phyloP scores from a whole-genome alignment of 2,797 vertebrate genomes.

The Coluber constrictor region DNA sequence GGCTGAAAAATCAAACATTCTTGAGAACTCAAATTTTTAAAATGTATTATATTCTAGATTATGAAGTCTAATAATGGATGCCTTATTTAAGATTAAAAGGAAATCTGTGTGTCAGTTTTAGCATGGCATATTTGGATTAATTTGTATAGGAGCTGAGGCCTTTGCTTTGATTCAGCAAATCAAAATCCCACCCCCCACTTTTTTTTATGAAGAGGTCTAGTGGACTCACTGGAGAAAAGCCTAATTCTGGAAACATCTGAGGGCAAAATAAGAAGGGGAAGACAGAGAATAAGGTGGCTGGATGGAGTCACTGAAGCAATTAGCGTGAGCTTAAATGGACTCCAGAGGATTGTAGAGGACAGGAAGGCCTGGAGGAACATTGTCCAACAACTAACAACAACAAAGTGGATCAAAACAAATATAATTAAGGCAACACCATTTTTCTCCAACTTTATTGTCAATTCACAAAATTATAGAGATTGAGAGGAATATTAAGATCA shows the following conservation, averaged over 20 bases:
- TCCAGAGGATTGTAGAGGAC: too few relatives aligned
- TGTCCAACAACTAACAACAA: too few relatives aligned
- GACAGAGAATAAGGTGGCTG: too few relatives aligned
- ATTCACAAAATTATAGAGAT: neutral
- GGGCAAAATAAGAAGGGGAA: too few relatives aligned
- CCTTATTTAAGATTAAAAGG: neutral
- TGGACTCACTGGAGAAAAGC: too few relatives aligned
- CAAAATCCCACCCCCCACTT: neutral
- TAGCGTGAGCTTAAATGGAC: too few relatives aligned
- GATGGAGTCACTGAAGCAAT: too few relatives aligned
- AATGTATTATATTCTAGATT: neutral
- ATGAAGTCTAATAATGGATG: neutral
- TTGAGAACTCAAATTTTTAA: neutral
- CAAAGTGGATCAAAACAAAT: neutral
- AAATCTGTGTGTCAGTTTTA: neutral
- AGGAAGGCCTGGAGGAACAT: too few relatives aligned
- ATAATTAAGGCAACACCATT: neutral
- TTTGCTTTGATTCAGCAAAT: neutral
- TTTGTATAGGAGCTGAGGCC: neutral
- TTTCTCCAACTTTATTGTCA: neutral
- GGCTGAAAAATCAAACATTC: neutral
- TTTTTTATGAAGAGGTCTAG: neutral
- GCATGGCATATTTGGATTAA: neutral
- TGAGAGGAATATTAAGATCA: too few relatives aligned
- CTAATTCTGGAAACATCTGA: too few relatives aligned